Base-by-base conservation (phyloP, 1,140 invertebrate genomes). In the Neodiprion lecontei region DNA sequence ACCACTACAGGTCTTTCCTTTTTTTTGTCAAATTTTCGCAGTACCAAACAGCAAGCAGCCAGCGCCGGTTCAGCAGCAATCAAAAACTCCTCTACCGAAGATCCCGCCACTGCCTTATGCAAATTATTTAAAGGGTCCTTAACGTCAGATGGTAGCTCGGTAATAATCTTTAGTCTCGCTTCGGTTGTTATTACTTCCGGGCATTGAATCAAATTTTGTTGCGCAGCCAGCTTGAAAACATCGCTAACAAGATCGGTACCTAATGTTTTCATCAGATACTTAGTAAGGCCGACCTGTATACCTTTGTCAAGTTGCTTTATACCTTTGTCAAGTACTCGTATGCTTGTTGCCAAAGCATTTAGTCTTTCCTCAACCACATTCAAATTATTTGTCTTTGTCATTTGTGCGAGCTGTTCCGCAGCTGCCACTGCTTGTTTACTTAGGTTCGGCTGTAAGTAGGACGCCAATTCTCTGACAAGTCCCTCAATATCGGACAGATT, bases 21-120 rank as follows among this genome's bases (percentile, higher is more conserved):
- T 82, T 95, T 96, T 81, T 96, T 96, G 84, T 97, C 96, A 74
- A 93, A 91, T 88, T 98, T 98, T 79, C 94, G 96, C 61, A 96
- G 86, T 75, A 97, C 91, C 88, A 98, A 93, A 78, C 95, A 95
- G 82, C 95, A 94, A 76, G 90, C 89, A 48, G 91, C 88, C 76
- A 97, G 89, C 11, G 94, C 92, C 9, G 90, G 84, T 81, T 98
- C 96, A 70, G 94, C 87, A 9, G 90, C 88, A 76, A 90, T 89
- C 74, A 95, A 91, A 86, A 98, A 98, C 4, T 96, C 93, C 53
- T 97, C 96, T 82, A 92, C 82, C 83, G 86, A 92, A 11, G 1
- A 53, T 89, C 76, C 91, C 84, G 82, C 88, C 82, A 69, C 74
- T 23, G 95, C 74, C 83, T 92, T 93, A 78, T 95, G 91, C 40